A percentile compares a stretch with the other conserved stretches of the same genome.
These are phyloP conservation scores for Acanthisitta chloris DNA, from an alignment of 2,113 vertebrate genomes.

Conservation along the genomic window DNA sequence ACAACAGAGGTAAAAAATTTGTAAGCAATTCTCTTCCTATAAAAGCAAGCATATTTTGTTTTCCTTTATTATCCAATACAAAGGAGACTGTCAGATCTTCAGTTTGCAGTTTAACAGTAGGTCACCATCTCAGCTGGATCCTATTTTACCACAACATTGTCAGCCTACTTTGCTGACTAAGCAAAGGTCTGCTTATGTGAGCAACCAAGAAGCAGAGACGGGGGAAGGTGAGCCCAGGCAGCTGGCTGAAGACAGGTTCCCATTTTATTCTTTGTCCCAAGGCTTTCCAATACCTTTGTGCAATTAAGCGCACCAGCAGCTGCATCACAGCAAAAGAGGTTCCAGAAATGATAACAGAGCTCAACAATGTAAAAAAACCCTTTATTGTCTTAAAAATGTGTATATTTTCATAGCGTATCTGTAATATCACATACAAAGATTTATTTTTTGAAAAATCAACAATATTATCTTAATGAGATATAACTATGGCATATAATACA, in stretches of 20 bases:
- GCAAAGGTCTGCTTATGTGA: background rate
- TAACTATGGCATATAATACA: background rate
- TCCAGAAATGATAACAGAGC: background rate
- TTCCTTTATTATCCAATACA: background rate
- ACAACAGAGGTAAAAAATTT: background rate
- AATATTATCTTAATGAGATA: background rate
- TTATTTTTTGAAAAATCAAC: background rate
- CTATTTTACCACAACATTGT: background rate
- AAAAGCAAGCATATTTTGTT: background rate
- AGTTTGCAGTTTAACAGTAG: background rate
- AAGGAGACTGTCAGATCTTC: background rate
- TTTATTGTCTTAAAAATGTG: constrained; percentile 12
- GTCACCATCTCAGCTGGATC: background rate
- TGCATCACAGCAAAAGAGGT: background rate
- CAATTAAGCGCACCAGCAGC: background rate
- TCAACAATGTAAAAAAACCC: background rate
- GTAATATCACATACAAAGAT: background rate
- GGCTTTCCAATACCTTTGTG: background rate
- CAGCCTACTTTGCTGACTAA: background rate
- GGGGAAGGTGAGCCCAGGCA: background rate
- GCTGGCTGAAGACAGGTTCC: background rate
- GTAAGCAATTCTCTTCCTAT: background rate
- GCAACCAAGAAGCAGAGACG: background rate
- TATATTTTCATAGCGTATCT: background rate
- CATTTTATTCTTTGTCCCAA: background rate